These are phyloP conservation scores for Drosophila basisetae DNA, from an alignment of 2,888 invertebrate genomes.

Conservation along the genomic window DNA sequence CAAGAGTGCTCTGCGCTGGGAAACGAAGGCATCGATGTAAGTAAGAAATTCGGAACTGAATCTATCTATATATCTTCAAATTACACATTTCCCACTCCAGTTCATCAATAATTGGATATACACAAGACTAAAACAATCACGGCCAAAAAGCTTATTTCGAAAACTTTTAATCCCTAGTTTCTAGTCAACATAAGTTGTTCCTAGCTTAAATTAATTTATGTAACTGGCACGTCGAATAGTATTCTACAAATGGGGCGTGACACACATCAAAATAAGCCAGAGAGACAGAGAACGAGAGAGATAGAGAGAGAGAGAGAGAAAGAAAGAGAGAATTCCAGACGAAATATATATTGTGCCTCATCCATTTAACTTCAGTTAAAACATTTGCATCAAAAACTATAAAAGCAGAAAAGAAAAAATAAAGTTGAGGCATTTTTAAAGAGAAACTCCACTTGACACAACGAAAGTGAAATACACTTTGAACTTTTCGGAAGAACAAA, in stretches of 20 bases:
- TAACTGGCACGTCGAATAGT: conserved; percentile 46
- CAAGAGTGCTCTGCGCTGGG: conserved; percentile 96
- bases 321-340: conserved; percentile 12
- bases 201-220: conserved; percentile 56
- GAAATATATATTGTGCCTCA: conserved; percentile 18
- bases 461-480: conserved; percentile 26
- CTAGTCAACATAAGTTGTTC: conserved; percentile 24
- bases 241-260: conserved; percentile 49
- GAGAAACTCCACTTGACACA: not conserved
- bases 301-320: no score
- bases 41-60: conserved; percentile 84
- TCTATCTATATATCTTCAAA: no score
- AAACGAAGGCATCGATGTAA: conserved; percentile 96
- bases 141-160: conserved; percentile 9
- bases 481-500: not conserved
- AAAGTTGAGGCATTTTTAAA: conserved; percentile 10
- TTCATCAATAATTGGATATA: conserved; percentile 44
- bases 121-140: conserved; percentile 18
- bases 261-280: conserved; percentile 24
- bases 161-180: conserved; percentile 19
- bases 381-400: conserved; percentile 39
- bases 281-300: not conserved
- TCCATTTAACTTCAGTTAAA: conserved; percentile 33
- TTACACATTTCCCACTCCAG: conserved; percentile 14
- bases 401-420: conserved; percentile 15